These are phyloP conservation scores for Acholoe squamosa DNA, from an alignment of 2,888 invertebrate species.

Conservation along the genomic window DNA sequence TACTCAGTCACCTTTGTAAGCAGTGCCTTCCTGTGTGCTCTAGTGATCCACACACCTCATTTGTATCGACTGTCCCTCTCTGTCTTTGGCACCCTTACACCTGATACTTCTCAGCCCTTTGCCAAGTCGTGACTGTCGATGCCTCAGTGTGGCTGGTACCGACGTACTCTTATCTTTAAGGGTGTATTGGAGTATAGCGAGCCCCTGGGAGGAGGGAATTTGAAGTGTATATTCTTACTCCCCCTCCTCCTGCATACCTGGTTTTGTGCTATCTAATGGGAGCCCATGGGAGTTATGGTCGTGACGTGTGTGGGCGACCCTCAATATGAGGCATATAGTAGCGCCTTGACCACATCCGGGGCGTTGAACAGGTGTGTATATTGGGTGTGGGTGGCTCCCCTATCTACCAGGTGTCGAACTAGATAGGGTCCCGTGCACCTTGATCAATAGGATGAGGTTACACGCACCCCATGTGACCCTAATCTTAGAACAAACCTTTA, in stretches of 20 bases:
- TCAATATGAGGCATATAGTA: no score
- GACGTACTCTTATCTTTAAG: background rate
- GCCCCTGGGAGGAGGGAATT: no score
- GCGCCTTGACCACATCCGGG: conserved; percentile 16
- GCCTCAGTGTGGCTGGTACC: background rate
- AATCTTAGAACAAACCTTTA: background rate
- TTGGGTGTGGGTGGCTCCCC: background rate
- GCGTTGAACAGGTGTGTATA: background rate
- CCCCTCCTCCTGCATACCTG: background rate
- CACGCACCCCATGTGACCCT: background rate
- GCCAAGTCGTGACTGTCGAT: conserved; percentile 3
- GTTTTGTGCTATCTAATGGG: background rate
- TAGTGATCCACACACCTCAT: conserved; percentile 16
- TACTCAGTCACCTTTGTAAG: background rate
- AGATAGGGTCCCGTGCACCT: background rate
- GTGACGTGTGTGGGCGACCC: background rate
- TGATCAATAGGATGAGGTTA: background rate
- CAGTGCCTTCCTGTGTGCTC: background rate
- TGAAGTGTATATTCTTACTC: background rate
- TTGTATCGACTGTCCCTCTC: background rate
- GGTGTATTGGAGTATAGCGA: no score
- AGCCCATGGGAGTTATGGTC: no score
- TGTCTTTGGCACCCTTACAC: background rate
- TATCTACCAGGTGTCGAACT: background rate
- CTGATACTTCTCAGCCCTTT: background rate